Evolutionary conservation across 2,888 invertebrate genomes (phyloP).

Genomic region (Conops quadrifasciatus): DNA sequence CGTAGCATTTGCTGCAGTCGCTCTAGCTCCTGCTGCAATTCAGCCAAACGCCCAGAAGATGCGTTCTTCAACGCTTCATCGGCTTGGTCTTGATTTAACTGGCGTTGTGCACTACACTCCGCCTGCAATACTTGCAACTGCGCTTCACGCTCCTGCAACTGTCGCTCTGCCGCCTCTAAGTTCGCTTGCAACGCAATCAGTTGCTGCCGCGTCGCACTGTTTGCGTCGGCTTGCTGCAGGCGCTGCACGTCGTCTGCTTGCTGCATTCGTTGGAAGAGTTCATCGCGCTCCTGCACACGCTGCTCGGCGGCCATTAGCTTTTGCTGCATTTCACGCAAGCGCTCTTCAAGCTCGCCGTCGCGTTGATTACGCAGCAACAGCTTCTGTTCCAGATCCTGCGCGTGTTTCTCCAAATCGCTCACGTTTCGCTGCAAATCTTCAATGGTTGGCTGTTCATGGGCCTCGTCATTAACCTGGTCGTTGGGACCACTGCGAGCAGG

Average conservation of each 20-base stretch:
- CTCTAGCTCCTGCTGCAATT: constrained; percentile 38
- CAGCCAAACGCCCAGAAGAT: constrained; percentile 2
- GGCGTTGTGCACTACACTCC: not conserved
- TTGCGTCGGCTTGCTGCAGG: not conserved
- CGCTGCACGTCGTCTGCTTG: constrained; percentile 1
- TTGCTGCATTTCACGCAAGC: constrained; percentile 43
- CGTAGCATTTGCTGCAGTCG: constrained; percentile 37
- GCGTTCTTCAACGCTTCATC: not conserved
- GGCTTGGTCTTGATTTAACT: not conserved
- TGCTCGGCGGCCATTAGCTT: constrained; percentile 37
- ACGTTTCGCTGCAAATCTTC: constrained; percentile 63
- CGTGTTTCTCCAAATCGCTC: constrained; percentile 63
- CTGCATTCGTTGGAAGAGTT: constrained; percentile 37
- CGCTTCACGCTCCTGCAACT: not conserved
- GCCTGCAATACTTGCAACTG: not conserved
- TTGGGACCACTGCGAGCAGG: not conserved
- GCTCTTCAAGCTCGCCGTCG: constrained; percentile 52
- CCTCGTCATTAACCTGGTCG: not conserved
- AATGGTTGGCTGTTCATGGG: constrained; percentile 60
- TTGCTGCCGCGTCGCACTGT: not conserved
- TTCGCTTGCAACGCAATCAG: constrained; percentile 10
- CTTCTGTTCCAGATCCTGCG: constrained; percentile 62
- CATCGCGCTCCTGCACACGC: constrained; percentile 39
- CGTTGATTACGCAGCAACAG: constrained; percentile 55
- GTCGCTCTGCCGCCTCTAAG: constrained; percentile 2